phyloP scores from a whole-genome alignment of 2,888 invertebrate species.

The Blera fallax region DNA sequence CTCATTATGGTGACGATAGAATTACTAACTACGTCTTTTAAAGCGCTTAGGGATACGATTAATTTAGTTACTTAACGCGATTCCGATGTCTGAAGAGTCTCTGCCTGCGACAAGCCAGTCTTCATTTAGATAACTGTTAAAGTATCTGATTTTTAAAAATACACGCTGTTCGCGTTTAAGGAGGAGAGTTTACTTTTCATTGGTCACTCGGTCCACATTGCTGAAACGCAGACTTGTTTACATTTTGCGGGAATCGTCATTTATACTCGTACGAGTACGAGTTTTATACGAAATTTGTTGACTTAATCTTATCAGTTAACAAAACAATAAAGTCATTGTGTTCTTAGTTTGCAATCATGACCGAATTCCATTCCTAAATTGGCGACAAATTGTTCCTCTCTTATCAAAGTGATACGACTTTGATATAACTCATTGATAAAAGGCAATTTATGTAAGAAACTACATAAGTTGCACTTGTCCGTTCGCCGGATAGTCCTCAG shows the following conservation, averaged over 20 bases:
- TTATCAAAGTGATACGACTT: neutral
- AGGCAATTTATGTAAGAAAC: neutral
- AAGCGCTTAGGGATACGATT: no score
- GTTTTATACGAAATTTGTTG: neutral
- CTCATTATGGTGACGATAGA: no score
- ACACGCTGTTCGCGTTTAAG: no score
- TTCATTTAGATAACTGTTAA: no score
- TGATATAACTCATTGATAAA: neutral
- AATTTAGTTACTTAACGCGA: no score
- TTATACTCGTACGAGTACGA: neutral
- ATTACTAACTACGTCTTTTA: no score
- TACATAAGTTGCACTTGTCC: neutral
- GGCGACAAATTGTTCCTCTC: neutral
- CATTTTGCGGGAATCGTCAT: neutral
- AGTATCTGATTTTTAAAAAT: no score
- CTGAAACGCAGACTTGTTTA: neutral
- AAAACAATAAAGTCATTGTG: neutral
- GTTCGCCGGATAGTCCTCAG: neutral
- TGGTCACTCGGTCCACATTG: no score
- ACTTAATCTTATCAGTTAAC: slow-evolving; percentile 7
- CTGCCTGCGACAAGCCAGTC: no score
- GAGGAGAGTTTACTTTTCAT: no score
- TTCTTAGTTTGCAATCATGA: neutral
- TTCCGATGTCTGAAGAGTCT: no score
- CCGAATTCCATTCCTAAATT: slow-evolving; percentile 9